Evolutionary conservation across 2,888 invertebrate genomes (phyloP).

Genomic region (Anaspis maculata): DNA sequence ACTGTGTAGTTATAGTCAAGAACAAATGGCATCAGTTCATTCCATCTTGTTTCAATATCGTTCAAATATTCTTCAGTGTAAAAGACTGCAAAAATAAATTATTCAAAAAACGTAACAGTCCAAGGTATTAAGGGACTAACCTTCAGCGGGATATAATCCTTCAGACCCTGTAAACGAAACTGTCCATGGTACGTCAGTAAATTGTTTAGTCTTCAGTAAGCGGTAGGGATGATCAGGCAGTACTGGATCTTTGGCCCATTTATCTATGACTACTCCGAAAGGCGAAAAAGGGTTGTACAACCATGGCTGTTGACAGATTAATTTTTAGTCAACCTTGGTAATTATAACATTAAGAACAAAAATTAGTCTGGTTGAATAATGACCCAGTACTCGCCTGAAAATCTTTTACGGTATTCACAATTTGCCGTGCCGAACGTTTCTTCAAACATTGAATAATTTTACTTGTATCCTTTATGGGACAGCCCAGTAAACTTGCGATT

Average conservation of each 20-base stretch:
- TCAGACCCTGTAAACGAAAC: constrained; percentile 61
- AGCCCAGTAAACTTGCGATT: constrained; percentile 54
- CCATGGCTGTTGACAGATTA: constrained; percentile 37
- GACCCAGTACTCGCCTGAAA: constrained; percentile 38
- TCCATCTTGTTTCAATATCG: background rate
- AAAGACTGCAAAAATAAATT: too few species aligned
- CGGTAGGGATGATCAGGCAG: constrained; percentile 56
- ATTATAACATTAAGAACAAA: background rate
- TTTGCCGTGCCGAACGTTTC: constrained; percentile 49
- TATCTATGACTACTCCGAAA: constrained; percentile 60
- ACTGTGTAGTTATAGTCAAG: background rate
- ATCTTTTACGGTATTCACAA: constrained; percentile 51
- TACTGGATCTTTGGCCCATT: constrained; percentile 52
- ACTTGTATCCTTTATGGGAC: constrained; percentile 44
- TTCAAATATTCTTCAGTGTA: constrained; percentile 3
- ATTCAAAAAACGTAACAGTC: too few species aligned
- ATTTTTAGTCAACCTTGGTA: background rate
- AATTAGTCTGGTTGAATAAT: background rate
- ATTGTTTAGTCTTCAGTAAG: constrained; percentile 50
- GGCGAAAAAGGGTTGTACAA: constrained; percentile 62
- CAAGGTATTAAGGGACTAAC: too few species aligned
- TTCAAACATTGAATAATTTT: constrained; percentile 55
- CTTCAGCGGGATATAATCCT: constrained; percentile 61
- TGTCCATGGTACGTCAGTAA: constrained; percentile 60
- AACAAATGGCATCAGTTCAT: background rate